Evolutionary conservation across 1,140 invertebrate genomes (phyloP).

Genomic region (Hydropsyche tenuis): DNA sequence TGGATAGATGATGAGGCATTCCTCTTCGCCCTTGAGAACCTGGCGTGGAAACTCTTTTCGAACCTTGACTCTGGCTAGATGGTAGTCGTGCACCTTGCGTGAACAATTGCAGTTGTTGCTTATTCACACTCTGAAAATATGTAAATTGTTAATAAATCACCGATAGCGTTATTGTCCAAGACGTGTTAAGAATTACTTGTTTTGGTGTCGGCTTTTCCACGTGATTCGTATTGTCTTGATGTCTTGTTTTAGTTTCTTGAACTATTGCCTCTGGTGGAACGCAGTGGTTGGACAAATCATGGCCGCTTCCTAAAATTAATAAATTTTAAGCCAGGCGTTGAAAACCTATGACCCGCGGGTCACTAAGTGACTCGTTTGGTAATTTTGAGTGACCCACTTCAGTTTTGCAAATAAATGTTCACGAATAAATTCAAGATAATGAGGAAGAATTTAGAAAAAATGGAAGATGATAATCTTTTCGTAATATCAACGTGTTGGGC

Average conservation of each 20-base stretch:
- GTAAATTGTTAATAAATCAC: background rate
- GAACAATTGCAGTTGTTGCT: conserved; percentile 47
- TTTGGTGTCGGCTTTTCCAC: conserved; percentile 26
- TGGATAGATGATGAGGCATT: conserved; percentile 46
- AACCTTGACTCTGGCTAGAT: background rate
- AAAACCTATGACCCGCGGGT: no score
- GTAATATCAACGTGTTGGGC: no score
- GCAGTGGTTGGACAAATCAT: conserved; percentile 41
- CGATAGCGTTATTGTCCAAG: background rate
- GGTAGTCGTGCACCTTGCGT: conserved; percentile 35
- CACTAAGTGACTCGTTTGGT: no score
- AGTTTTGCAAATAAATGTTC: no score
- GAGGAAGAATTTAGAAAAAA: no score
- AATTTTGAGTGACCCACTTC: background rate
- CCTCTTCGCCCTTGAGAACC: conserved; percentile 38
- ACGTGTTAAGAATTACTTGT: conserved; percentile 32
- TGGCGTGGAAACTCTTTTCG: conserved; percentile 42
- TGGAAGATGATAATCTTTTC: no score
- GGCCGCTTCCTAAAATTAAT: conserved; percentile 40
- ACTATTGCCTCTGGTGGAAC: conserved; percentile 14
- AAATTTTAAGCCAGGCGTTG: background rate
- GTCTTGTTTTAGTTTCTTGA: conserved; percentile 23
- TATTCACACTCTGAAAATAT: conserved; percentile 25
- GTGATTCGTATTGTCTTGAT: conserved; percentile 18
- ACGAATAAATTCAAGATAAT: no score